Conservation (phyloP, 2,888 invertebrate species). For the Chymomyza fuscimana region DNA sequence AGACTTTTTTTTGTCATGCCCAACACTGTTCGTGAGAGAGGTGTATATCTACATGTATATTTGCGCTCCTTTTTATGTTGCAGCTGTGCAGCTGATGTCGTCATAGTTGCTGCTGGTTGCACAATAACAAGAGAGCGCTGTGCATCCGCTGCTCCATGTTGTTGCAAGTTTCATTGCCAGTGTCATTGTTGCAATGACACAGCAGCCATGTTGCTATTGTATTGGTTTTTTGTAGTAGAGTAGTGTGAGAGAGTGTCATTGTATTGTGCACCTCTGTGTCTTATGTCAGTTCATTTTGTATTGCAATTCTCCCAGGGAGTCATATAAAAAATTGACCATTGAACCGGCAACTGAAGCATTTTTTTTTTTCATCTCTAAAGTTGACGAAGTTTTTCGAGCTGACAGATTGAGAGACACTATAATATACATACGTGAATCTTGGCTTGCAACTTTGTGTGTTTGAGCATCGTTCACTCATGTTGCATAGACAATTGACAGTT, state of each 20-base stretch:
- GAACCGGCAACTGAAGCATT: conserved; percentile 52
- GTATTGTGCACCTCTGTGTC: neutral
- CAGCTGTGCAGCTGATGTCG: conserved; percentile 17
- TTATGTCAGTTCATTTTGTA: conserved; percentile 32
- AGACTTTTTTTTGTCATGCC: conserved; percentile 56
- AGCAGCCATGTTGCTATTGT: neutral
- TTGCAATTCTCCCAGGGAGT: conserved; percentile 41
- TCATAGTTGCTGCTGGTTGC: conserved; percentile 22
- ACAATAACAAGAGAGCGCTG: conserved; percentile 7
- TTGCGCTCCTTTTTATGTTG: conserved; percentile 28
- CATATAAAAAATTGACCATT: conserved; percentile 63
- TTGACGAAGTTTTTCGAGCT: too few relatives aligned
- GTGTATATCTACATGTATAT: conserved; percentile 15
- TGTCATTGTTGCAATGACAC: neutral
- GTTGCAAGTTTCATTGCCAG: neutral
- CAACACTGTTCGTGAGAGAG: conserved; percentile 12
- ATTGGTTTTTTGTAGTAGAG: neutral
- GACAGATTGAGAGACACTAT: too few relatives aligned
- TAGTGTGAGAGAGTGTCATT: neutral
- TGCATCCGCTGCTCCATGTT: neutral
- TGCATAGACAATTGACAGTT: too few relatives aligned
- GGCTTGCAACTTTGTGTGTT: too few relatives aligned
- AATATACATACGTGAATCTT: too few relatives aligned
- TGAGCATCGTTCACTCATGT: too few relatives aligned
- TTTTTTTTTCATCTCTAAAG: conserved; percentile 25